Base-by-base conservation (phyloP, 2,113 vertebrate species). In the Galemys pyrenaicus region DNA sequence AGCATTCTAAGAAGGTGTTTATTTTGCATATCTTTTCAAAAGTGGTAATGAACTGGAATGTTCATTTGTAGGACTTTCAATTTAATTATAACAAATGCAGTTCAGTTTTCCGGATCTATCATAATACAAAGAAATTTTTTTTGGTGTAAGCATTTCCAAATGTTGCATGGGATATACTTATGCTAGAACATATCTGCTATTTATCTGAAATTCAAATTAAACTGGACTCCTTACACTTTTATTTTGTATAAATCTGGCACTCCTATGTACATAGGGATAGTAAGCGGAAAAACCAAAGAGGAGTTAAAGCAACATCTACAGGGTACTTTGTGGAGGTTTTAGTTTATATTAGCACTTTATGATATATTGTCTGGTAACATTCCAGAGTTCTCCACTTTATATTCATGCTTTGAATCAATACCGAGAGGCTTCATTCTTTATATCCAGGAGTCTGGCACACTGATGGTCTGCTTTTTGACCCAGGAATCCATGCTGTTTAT, bases 401-500 rank as follows among this genome's bases (percentile, higher is more conserved):
- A 75, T 80, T 88, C 56, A 82, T 49, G 32, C 32, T 74, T 65
- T 89, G 75, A 94, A 87, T 94, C 60, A 93, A 46, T 70, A 82
- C 64, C 20, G 67, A 54, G 16, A 82, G 15, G 74, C 74, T 24
- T 65, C 51, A 39, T 94, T 95, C 74, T 94, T 65, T 85, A 75
- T 19, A 79, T 37, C 22, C 70, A 92, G 80, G 37, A 93, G 51
- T 87, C 78, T 95, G 73, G 90, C 78, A 15, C 39, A 44, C 82
- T 85, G 96, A 35, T 87, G 92, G 71, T 94, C 91, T 96, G 54
- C 35, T 89, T 62, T 92, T 78, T 12, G 26, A 92, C 35, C n/a
- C 87, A 64, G 84, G 77, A 87, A 86, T 54, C 32, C 79, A 68
- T 71, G 56, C 82, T 97, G 49, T 87, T 94, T 96, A 87, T 87